Conservation (phyloP, 2,797 vertebrate species). For the Oreonectes daqikongensis region DNA sequence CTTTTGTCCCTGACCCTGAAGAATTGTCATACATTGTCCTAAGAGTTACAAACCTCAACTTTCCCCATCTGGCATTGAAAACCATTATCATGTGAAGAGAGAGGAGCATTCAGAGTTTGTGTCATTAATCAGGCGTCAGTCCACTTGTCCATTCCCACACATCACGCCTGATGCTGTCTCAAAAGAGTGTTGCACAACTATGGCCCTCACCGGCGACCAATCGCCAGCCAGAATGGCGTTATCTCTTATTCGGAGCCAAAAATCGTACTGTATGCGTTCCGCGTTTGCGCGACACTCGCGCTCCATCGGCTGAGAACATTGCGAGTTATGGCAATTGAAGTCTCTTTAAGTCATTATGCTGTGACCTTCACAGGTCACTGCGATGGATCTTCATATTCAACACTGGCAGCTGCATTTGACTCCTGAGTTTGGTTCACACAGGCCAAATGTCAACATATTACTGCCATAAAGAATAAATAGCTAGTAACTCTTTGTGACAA, state of each 20-base stretch:
- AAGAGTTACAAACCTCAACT: conserved; percentile 57
- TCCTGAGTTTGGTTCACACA: conserved; percentile 56
- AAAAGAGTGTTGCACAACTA: conserved; percentile 37
- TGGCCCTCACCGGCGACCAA: conserved; percentile 42
- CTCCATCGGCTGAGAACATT: conserved; percentile 7
- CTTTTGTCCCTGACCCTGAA: conserved; percentile 58
- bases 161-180: conserved; percentile 50
- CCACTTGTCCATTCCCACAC: conserved; percentile 64
- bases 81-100: conserved; percentile 69
- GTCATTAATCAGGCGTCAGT: conserved; percentile 70
- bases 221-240: background rate
- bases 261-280: conserved; percentile 25
- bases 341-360: conserved; percentile 41
- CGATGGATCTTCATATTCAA: conserved; percentile 55
- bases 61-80: conserved; percentile 64
- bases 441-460: conserved; percentile 54
- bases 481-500: conserved; percentile 57
- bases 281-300: background rate
- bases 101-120: conserved; percentile 59
- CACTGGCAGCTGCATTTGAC: conserved; percentile 56
- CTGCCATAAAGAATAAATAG: conserved; percentile 55
- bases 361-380: conserved; percentile 60
- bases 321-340: conserved; percentile 41
- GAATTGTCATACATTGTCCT: conserved; percentile 61
- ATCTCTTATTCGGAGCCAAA: background rate